Percentiles rank a stretch among this genome's conserved stretches.
Evolutionary conservation across 2,797 vertebrate species (phyloP).

Genomic region (Sebastolobus altivelis): DNA sequence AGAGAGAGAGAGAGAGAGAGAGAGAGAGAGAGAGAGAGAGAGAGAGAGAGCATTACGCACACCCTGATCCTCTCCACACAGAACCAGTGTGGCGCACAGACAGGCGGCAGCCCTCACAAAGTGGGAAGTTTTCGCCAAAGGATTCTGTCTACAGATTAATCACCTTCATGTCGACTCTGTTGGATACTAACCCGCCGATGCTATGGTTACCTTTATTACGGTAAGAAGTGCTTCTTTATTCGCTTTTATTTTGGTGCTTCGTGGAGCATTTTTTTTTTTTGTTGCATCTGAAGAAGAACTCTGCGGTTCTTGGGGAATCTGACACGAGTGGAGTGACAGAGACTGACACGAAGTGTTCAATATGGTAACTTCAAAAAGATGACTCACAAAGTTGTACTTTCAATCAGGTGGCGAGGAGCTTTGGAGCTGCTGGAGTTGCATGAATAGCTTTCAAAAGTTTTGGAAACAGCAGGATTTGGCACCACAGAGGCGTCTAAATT

Average conservation of each 20-base stretch:
- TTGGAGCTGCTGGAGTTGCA: background rate
- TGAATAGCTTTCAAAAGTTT: slow-evolving; percentile 28
- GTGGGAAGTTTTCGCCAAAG: slow-evolving; percentile 81
- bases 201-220: slow-evolving; percentile 92
- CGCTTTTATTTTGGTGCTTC: slow-evolving; percentile 8
- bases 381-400: too few species aligned
- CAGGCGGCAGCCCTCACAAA: slow-evolving; percentile 70
- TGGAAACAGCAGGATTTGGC: slow-evolving; percentile 1
- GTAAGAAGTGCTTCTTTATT: slow-evolving; percentile 72
- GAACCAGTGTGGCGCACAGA: slow-evolving; percentile 74
- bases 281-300: background rate
- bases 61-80: slow-evolving; percentile 74
- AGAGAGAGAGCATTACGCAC: slow-evolving; percentile 70
- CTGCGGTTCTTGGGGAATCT: slow-evolving; percentile 2
- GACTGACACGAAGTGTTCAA: background rate
- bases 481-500: background rate
- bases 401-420: background rate
- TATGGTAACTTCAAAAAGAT: background rate
- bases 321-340: background rate
- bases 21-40: slow-evolving; percentile 65
- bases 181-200: slow-evolving; percentile 87
- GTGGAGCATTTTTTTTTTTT: background rate
- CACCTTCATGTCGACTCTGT: slow-evolving; percentile 89
- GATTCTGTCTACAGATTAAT: slow-evolving; percentile 80
- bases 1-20: slow-evolving; percentile 5